A percentile compares a stretch with the other conserved stretches of the same genome.
phyloP scores from a whole-genome alignment of 2,797 vertebrate genomes.

The Pangasius sanitwongsei region DNA sequence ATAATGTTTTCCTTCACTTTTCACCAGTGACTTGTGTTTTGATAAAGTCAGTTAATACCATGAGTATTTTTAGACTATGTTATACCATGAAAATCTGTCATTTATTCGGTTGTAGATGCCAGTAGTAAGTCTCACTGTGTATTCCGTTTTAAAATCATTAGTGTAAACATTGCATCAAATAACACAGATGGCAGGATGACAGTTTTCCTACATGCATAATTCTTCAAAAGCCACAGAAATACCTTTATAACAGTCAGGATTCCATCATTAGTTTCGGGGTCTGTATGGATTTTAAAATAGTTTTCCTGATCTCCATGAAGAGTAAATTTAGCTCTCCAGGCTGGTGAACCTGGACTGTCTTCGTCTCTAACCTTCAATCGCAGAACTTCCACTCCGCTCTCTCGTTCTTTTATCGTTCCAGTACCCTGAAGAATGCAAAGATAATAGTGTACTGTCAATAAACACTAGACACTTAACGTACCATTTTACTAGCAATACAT shows the following conservation, averaged over 20 bases:
- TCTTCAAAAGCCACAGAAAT: conserved; percentile 13
- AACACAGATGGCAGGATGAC: not conserved
- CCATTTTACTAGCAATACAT: not conserved
- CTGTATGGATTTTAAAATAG: conserved; percentile 68
- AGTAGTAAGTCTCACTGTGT: not conserved
- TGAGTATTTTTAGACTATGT: not conserved
- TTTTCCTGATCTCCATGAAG: conserved; percentile 65
- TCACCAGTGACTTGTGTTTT: too few species aligned
- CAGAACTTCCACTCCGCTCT: conserved; percentile 60
- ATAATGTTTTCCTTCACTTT: not conserved
- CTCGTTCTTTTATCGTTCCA: conserved; percentile 66
- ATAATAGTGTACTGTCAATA: not conserved
- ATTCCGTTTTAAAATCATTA: not conserved
- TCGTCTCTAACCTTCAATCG: conserved; percentile 66
- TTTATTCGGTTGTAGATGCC: not conserved
- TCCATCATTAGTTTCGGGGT: conserved; percentile 74
- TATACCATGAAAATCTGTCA: not conserved
- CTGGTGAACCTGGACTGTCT: conserved; percentile 62
- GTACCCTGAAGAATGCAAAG: conserved; percentile 46
- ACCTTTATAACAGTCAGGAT: conserved; percentile 74
- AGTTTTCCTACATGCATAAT: not conserved
- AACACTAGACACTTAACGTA: not conserved
- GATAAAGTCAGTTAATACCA: not conserved
- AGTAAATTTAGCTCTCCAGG: conserved; percentile 69
- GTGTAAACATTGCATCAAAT: not conserved